Percentiles rank a stretch among this genome's conserved stretches.
phyloP scores from a whole-genome alignment of 2,888 invertebrate genomes.

The Steinernema hermaphroditum region DNA sequence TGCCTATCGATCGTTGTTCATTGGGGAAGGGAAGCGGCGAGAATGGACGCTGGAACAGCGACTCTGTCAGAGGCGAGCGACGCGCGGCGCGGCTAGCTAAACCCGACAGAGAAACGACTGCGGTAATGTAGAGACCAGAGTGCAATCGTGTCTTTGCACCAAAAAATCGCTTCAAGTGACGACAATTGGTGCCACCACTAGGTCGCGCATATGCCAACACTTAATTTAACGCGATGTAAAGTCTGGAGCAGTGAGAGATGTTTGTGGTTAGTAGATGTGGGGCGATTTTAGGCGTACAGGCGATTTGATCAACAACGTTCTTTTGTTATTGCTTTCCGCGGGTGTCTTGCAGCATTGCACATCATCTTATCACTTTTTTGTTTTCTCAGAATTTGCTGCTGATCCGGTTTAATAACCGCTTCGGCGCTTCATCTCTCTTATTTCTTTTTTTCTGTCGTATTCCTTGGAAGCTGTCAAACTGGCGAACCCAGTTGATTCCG shows the following conservation, averaged over 20 bases:
- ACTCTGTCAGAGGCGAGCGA: slow-evolving; percentile 15
- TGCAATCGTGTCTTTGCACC: slow-evolving; percentile 28
- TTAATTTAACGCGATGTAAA: slow-evolving; percentile 29
- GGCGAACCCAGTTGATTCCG: slow-evolving; percentile 27
- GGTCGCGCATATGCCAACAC: slow-evolving; percentile 30
- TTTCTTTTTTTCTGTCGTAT: slow-evolving; percentile 12
- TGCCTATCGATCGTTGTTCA: slow-evolving; percentile 29
- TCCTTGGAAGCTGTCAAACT: slow-evolving; percentile 6
- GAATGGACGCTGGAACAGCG: slow-evolving; percentile 30
- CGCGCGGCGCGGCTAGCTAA: slow-evolving; percentile 25
- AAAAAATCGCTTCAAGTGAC: slow-evolving; percentile 27
- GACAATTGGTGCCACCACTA: slow-evolving; percentile 22
- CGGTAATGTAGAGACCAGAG: slow-evolving; percentile 31
- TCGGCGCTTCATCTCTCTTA: not conserved
- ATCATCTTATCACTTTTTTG: not conserved
- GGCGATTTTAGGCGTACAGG: slow-evolving; percentile 1
- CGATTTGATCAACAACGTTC: not conserved
- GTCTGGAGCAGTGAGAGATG: not conserved
- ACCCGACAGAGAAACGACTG: slow-evolving; percentile 28
- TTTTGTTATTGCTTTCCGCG: not conserved
- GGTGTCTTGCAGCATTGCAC: not conserved
- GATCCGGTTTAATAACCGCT: slow-evolving; percentile 7
- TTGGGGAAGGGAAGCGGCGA: slow-evolving; percentile 11
- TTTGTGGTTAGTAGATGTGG: not conserved
- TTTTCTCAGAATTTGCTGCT: slow-evolving; percentile 17